These are phyloP conservation scores for Drosophila elegans DNA, from an alignment of 1,140 invertebrate genomes.

Conservation along the genomic window DNA sequence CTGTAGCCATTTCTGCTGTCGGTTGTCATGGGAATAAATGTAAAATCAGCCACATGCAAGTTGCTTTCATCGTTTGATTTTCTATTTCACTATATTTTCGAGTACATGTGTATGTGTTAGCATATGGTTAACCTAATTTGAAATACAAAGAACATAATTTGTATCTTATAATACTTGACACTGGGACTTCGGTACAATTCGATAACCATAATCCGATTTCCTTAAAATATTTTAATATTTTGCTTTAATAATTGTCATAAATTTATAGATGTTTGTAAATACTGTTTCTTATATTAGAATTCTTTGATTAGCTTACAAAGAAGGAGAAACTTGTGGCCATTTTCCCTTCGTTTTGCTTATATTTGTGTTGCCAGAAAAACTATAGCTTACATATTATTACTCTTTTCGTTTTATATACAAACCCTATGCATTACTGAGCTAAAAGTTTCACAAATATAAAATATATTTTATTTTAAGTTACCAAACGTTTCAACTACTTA, in stretches of 20 bases:
- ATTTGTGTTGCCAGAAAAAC: no score
- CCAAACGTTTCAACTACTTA: neutral
- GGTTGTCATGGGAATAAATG: conserved; percentile 47
- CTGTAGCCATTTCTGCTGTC: conserved; percentile 13
- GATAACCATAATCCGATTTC: no score
- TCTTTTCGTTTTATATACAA: neutral
- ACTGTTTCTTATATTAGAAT: conserved; percentile 2
- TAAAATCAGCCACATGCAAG: conserved; percentile 44
- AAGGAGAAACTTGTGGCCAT: neutral
- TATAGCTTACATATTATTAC: no score
- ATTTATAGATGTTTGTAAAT: conserved; percentile 2
- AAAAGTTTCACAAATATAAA: no score
- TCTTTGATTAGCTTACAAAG: neutral
- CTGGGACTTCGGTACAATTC: conserved; percentile 6
- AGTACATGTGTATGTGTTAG: neutral
- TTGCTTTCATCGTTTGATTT: conserved; percentile 36
- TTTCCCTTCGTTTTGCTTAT: neutral
- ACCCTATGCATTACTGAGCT: no score
- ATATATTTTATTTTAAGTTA: no score
- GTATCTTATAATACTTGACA: conserved; percentile 45
- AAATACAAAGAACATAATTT: conserved; percentile 6
- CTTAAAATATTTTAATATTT: no score
- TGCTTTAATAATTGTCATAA: no score
- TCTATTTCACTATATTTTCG: conserved; percentile 5
- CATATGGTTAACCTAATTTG: conserved; percentile 23